Evolutionary conservation across 2,113 vertebrate genomes (phyloP).

Genomic region (Xerus inauris): DNA sequence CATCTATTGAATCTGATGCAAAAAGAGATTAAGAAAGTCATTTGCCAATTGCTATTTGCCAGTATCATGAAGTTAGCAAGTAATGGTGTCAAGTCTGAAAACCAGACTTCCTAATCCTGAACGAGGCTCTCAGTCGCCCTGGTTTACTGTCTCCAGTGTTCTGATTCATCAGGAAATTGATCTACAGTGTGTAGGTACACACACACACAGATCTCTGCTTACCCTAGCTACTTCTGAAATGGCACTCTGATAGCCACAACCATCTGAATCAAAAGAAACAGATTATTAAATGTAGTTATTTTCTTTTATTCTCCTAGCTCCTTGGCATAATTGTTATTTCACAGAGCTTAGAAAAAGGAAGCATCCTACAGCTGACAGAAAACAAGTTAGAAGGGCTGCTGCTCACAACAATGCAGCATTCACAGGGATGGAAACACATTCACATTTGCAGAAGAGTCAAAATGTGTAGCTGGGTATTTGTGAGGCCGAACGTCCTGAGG

Average conservation of each 20-base stretch:
- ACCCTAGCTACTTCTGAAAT: background rate
- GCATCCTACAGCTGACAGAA: background rate
- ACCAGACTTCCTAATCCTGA: background rate
- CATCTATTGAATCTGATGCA: background rate
- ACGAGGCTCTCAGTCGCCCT: background rate
- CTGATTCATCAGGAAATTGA: background rate
- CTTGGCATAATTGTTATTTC: background rate
- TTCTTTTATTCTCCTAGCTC: conserved; percentile 1
- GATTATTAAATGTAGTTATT: background rate
- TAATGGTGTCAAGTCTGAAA: background rate
- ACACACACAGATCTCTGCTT: too few relatives aligned
- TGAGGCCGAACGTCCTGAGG: background rate
- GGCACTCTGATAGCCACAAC: background rate
- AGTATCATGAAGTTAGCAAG: background rate
- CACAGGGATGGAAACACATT: background rate
- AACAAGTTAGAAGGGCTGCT: background rate
- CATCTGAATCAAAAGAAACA: background rate
- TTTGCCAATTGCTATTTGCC: too few relatives aligned
- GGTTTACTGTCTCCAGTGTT: background rate
- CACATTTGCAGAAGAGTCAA: conserved; percentile 16
- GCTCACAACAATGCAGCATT: conserved; percentile 4
- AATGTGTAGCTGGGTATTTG: background rate
- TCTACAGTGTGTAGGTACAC: background rate
- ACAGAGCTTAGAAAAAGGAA: background rate
- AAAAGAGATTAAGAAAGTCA: background rate